A percentile compares a stretch with the other conserved stretches of the same genome.
These are phyloP conservation scores for Lutra lutra DNA, from an alignment of 2,797 vertebrate genomes.

Conservation along the genomic window DNA sequence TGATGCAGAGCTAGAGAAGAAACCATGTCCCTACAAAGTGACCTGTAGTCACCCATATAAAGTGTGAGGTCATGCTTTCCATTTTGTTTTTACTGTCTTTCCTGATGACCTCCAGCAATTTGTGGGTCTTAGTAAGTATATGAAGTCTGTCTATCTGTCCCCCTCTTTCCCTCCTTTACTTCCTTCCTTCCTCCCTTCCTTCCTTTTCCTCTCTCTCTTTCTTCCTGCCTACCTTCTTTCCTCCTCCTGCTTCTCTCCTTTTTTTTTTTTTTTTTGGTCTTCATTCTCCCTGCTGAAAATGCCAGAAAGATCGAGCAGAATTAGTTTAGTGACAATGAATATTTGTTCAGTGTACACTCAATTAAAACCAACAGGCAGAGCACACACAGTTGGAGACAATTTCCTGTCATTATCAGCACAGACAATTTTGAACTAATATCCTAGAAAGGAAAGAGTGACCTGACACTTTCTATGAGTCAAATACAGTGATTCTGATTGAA, in stretches of 20 bases:
- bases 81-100: not conserved
- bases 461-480: not conserved
- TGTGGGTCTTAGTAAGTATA: not conserved
- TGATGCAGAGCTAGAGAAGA: not conserved
- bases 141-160: not conserved
- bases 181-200: not conserved
- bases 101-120: not conserved
- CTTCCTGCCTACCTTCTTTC: not conserved
- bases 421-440: not conserved
- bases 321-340: not conserved
- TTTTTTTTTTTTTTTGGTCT: not conserved
- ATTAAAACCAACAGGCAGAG: not conserved
- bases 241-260: fast-evolving
- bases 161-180: not conserved
- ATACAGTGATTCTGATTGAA: not conserved
- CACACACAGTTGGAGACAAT: not conserved
- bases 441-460: not conserved
- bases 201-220: too few species aligned
- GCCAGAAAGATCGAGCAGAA: not conserved
- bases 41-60: not conserved
- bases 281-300: not conserved
- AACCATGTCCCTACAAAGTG: not conserved
- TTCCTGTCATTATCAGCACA: not conserved
- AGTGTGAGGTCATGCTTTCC: not conserved
- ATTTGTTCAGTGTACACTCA: not conserved